Conservation (phyloP, 2,888 invertebrate species). For the Norana najaformis region DNA sequence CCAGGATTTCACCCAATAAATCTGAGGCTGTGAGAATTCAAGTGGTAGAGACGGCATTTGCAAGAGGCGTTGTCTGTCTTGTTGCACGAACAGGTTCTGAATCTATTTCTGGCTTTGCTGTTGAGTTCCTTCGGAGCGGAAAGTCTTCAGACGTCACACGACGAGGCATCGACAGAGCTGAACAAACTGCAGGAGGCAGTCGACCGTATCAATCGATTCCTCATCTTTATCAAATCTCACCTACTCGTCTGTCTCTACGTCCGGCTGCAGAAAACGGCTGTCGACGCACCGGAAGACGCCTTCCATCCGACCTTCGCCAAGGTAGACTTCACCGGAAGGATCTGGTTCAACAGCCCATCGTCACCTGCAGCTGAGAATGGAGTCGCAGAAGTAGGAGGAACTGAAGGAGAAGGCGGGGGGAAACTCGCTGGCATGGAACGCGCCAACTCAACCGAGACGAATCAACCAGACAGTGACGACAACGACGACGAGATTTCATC, state of each 20-base stretch:
- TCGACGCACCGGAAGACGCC: background rate
- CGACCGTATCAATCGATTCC: slow-evolving; percentile 75
- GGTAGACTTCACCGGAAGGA: slow-evolving; percentile 24
- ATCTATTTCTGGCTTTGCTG: slow-evolving; percentile 98
- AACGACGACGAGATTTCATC: background rate
- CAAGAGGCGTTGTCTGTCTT: background rate
- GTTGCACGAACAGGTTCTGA: slow-evolving; percentile 76
- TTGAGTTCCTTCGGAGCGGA: slow-evolving; percentile 98
- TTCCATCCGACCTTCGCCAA: slow-evolving; percentile 10
- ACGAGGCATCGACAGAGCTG: slow-evolving; percentile 78
- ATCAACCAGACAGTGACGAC: background rate
- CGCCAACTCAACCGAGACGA: slow-evolving; percentile 13
- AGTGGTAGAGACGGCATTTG: background rate
- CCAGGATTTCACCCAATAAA: too few species aligned
- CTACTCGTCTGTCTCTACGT: slow-evolving; percentile 59
- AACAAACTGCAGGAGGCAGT: slow-evolving; percentile 97
- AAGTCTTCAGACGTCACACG: slow-evolving; percentile 75
- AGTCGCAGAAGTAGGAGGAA: background rate
- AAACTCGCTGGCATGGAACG: background rate
- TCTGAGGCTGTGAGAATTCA: too few species aligned
- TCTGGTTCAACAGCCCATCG: slow-evolving; percentile 14
- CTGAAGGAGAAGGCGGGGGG: background rate
- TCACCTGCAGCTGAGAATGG: background rate
- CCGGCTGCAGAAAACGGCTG: slow-evolving; percentile 24
- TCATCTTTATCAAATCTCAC: slow-evolving; percentile 46